Base-by-base conservation (phyloP, 1,140 invertebrate species). In the Drosophila murphyi region DNA sequence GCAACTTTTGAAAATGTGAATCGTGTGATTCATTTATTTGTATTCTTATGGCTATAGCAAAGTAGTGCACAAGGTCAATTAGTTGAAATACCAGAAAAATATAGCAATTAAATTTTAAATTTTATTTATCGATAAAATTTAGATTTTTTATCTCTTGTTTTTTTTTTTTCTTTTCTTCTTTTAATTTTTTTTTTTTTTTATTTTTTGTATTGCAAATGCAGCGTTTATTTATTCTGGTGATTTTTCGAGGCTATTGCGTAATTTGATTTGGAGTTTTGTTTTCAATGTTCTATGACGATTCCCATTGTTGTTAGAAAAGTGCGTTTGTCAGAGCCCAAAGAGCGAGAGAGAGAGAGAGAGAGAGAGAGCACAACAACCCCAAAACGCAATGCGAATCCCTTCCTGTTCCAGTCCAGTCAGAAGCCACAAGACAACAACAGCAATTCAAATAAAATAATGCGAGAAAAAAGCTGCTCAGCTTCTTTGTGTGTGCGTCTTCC, bases 41-140 rank as follows among this genome's bases (percentile, higher is more conserved):
- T 34, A 34, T 5, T 34, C 2, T 31, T 28, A 5, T 39, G 34
- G 41, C 54, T 79, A 74, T 71, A 78, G 81, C 78, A 54, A 85
- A 89, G 85, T 85, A 89, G 86, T 89, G 78, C 62, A 74, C 85
- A 89, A 89, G 85, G 85, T 89, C 86, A 90, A 90, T 89, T 81
- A 85, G 80, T 79, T 63, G 75, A 89, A 87, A 88, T 82, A 74
- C 73, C 76, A 81, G 63, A 82, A 78, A 79, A 68, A 78, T 74
- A 88, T 68, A 73, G 57, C 72, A 82, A 86, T 78, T 72, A 57
- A 72, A 65, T 47, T 72, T 77, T 57, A 47, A 50, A 73, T 61
- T 80, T 64, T 72, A 65, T 73, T 48, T 57, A 61, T 43, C 32
- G n/a, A 64, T 73, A 62, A 56, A 20, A 20, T 20, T 20, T 20